A percentile compares a stretch with the other conserved stretches of the same genome.
Evolutionary conservation across 2,888 invertebrate genomes (phyloP).

Genomic region (Machimus atricapillus): DNA sequence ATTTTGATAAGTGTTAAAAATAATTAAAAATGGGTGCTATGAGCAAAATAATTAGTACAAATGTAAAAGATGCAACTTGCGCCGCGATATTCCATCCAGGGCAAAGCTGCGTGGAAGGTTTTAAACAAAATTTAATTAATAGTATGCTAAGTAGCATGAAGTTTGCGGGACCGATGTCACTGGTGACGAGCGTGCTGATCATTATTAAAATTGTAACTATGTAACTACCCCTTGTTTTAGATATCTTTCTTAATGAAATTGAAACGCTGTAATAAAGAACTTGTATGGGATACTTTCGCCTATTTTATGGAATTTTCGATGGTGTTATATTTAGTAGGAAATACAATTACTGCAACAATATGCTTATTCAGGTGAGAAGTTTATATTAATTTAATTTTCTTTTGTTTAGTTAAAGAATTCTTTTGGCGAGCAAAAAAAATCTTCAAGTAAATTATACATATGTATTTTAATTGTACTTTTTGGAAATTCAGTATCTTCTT

Average conservation of each 20-base stretch:
- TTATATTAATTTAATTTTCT: background rate
- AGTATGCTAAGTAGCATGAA: slow-evolving; percentile 50
- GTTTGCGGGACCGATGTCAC: slow-evolving; percentile 48
- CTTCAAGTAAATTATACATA: background rate
- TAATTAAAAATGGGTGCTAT: slow-evolving; percentile 50
- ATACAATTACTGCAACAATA: background rate
- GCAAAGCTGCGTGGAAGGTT: slow-evolving; percentile 48
- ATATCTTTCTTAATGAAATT: slow-evolving; percentile 6
- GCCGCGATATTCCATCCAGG: slow-evolving; percentile 52
- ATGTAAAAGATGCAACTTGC: slow-evolving; percentile 46
- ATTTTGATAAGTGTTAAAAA: background rate
- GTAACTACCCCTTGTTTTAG: background rate
- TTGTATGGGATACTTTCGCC: background rate
- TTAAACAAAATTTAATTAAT: slow-evolving; percentile 44
- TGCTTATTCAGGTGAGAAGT: background rate
- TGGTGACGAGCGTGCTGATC: background rate
- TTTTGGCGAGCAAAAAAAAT: background rate
- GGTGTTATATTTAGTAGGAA: background rate
- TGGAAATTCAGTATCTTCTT: background rate
- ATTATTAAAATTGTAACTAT: background rate
- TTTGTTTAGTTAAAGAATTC: background rate
- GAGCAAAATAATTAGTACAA: slow-evolving; percentile 50
- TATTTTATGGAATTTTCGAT: background rate
- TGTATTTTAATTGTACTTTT: background rate
- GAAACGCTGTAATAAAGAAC: background rate